Evolutionary conservation across 2,797 vertebrate species (phyloP).

Genomic region (Dicrostonyx torquatus): DNA sequence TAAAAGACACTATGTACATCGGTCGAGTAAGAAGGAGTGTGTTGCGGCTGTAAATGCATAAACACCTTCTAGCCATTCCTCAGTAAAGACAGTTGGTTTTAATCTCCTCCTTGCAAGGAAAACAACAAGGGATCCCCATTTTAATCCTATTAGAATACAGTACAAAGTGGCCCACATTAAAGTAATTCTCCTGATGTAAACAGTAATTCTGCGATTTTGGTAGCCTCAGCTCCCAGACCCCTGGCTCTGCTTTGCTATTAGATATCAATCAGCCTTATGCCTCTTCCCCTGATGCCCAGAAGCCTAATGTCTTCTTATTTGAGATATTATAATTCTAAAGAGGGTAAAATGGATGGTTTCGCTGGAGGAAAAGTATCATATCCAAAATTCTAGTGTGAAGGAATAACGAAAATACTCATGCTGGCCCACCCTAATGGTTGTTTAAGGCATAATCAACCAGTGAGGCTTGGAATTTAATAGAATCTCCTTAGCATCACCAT

Average conservation of each 20-base stretch:
- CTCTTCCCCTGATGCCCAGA: conserved; percentile 67
- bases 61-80: conserved; percentile 53
- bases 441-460: conserved; percentile 70
- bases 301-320: conserved; percentile 63
- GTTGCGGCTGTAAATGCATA: conserved; percentile 54
- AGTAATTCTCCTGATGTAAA: conserved; percentile 53
- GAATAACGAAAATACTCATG: conserved; percentile 44
- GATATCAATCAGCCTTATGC: conserved; percentile 49
- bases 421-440: conserved; percentile 35
- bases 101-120: conserved; percentile 54
- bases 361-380: conserved; percentile 40
- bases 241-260: neutral
- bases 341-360: conserved; percentile 60
- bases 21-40: conserved; percentile 64
- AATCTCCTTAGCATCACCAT: conserved; percentile 62
- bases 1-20: conserved; percentile 75
- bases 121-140: conserved; percentile 50
- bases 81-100: conserved; percentile 4
- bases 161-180: conserved; percentile 27
- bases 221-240: conserved; percentile 22
- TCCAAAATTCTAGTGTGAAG: conserved; percentile 58
- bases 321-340: conserved; percentile 68
- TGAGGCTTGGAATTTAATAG: conserved; percentile 68
- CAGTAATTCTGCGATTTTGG: conserved; percentile 31
- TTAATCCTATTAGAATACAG: conserved; percentile 61